Conservation (phyloP, 2,888 invertebrate genomes). For the Macropis europaea region DNA sequence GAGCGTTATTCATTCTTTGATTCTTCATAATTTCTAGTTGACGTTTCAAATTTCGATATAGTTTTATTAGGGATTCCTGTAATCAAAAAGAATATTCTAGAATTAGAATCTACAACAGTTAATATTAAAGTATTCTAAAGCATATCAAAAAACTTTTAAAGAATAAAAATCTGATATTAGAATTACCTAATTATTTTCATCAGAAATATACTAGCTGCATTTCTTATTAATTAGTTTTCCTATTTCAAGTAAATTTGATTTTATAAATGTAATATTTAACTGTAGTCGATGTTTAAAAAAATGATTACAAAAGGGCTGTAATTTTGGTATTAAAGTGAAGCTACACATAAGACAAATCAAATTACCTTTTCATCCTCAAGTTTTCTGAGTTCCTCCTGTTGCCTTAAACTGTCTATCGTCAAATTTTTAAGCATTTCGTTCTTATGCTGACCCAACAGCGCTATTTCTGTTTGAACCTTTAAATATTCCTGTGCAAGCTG, state of each 20-base stretch:
- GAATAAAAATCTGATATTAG: too few relatives aligned
- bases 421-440: conserved; percentile 84
- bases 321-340: too few relatives aligned
- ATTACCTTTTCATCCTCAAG: conserved; percentile 87
- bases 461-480: conserved; percentile 92
- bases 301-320: not conserved
- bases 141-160: too few relatives aligned
- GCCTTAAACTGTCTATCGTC: conserved; percentile 81
- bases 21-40: conserved; percentile 83
- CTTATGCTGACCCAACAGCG: conserved; percentile 89
- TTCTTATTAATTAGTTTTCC: not conserved
- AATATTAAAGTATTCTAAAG: not conserved
- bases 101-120: not conserved
- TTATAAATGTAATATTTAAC: too few relatives aligned
- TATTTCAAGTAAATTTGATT: too few relatives aligned
- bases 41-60: conserved; percentile 85
- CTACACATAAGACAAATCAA: not conserved
- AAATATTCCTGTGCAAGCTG: conserved; percentile 93
- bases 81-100: not conserved
- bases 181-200: too few relatives aligned
- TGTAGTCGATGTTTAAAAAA: too few relatives aligned
- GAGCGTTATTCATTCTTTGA: conserved; percentile 71
- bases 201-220: too few relatives aligned
- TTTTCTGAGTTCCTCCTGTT: conserved; percentile 85
- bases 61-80: conserved; percentile 85